phyloP scores from a whole-genome alignment of 2,113 vertebrate genomes.

The Recurvirostra avosetta region DNA sequence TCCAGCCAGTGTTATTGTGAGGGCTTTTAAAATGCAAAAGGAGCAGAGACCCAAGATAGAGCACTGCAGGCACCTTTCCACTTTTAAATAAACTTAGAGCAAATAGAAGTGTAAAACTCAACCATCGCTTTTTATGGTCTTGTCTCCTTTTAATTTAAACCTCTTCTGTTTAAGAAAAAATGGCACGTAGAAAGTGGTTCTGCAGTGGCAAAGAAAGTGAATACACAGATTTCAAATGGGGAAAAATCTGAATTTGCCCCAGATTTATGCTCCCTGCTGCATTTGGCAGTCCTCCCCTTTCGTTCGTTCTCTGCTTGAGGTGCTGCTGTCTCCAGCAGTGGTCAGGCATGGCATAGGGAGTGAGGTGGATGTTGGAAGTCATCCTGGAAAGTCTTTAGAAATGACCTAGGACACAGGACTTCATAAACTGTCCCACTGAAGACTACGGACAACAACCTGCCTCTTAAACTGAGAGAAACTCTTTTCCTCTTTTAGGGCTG shows the following conservation, averaged over 20 bases:
- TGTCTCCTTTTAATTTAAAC: conserved; percentile 2
- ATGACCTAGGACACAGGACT: background rate
- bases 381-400: background rate
- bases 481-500: background rate
- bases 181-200: background rate
- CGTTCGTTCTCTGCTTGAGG: background rate
- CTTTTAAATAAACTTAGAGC: background rate
- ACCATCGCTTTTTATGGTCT: background rate
- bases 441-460: background rate
- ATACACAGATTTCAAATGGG: background rate
- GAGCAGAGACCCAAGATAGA: background rate
- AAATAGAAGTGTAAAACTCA: background rate
- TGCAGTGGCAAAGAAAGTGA: background rate
- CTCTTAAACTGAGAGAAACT: background rate
- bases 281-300: background rate
- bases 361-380: background rate
- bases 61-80: conserved; percentile 24
- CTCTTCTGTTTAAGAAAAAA: background rate
- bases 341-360: background rate
- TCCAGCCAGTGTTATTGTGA: background rate
- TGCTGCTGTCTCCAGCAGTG: background rate
- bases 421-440: background rate
- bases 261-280: background rate
- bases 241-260: background rate
- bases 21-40: background rate